These are phyloP conservation scores for Ceraclea dissimilis DNA, from an alignment of 2,888 invertebrate genomes.

Conservation along the genomic window DNA sequence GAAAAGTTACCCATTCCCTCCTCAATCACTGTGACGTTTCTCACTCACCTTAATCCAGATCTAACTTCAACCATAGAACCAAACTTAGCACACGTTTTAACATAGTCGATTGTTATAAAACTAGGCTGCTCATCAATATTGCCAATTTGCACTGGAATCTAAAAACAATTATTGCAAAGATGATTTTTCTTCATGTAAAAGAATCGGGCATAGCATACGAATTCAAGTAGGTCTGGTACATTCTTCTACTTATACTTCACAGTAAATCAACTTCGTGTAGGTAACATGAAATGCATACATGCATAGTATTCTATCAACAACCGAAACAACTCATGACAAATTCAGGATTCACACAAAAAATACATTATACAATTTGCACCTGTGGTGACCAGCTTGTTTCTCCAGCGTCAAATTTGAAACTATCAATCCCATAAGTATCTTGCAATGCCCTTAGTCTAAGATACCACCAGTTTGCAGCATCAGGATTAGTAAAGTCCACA, in stretches of 20 bases:
- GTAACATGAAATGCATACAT: no score
- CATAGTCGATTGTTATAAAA: conserved; percentile 44
- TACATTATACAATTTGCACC: conserved; percentile 27
- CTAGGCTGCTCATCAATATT: conserved; percentile 38
- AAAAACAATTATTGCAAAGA: not conserved
- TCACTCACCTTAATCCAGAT: conserved; percentile 47
- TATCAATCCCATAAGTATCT: conserved; percentile 50
- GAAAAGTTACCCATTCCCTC: no score
- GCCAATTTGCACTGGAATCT: conserved; percentile 41
- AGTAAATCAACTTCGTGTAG: no score
- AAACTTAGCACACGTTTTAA: conserved; percentile 45
- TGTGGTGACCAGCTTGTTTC: conserved; percentile 57
- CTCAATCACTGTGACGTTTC: no score
- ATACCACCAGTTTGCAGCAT: conserved; percentile 50
- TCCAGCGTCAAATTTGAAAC: conserved; percentile 75
- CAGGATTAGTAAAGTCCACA: conserved; percentile 61
- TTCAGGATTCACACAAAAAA: no score
- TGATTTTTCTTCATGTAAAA: no score
- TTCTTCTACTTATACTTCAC: no score
- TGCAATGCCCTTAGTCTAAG: conserved; percentile 41
- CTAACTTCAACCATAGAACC: conserved; percentile 60
- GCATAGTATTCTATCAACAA: no score
- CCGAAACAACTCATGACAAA: no score
- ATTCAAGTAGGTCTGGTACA: no score
- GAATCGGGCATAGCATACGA: no score